A percentile compares a stretch with the other conserved stretches of the same genome.
Conservation (phyloP, 2,797 vertebrate species). For the Phataginus tricuspis region DNA sequence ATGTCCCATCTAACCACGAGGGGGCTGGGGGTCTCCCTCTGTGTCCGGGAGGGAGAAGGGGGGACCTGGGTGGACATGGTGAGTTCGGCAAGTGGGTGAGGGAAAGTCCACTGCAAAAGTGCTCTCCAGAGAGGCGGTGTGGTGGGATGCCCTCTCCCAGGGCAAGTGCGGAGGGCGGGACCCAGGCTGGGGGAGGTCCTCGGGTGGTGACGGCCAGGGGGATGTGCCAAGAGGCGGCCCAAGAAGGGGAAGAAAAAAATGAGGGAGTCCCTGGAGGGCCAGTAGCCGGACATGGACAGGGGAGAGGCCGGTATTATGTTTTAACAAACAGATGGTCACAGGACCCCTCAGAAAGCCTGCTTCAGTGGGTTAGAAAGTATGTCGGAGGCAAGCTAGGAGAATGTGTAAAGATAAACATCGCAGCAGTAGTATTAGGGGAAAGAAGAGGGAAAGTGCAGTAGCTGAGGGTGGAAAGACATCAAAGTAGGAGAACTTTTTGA, state of each 20-base stretch:
- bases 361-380: not conserved
- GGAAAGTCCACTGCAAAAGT: not conserved
- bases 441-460: not conserved
- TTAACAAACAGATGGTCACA: not conserved
- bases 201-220: accelerated
- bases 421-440: not conserved
- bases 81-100: not conserved
- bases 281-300: not conserved
- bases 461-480: not conserved
- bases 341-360: not conserved
- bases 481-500: not conserved
- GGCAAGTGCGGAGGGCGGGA: accelerated
- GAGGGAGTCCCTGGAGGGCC: not conserved
- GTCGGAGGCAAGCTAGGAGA: not conserved
- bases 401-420: not conserved
- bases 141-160: not conserved
- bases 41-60: not conserved
- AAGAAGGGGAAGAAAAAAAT: not conserved
- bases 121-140: not conserved
- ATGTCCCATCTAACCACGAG: not conserved
- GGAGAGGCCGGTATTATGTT: not conserved
- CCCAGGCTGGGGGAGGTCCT: too few species aligned
- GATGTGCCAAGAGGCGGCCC: not conserved
- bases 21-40: not conserved
- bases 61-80: not conserved